Evolutionary conservation across 2,888 invertebrate genomes (phyloP).

Genomic region (Habrosyne pyritoides): DNA sequence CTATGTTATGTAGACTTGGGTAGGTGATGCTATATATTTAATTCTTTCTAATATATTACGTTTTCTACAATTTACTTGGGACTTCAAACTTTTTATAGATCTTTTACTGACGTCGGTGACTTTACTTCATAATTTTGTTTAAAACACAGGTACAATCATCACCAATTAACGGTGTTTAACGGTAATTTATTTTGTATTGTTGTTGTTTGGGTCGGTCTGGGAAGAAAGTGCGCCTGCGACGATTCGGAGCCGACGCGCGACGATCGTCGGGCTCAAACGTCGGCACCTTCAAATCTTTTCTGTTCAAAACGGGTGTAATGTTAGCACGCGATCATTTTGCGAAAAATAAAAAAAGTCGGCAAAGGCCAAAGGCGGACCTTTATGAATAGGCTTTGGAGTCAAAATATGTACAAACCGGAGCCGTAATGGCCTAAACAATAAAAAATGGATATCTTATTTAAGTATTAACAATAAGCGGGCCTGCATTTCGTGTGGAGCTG

Average conservation of each 20-base stretch:
- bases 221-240: slow-evolving; percentile 1
- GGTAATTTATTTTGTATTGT: background rate
- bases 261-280: slow-evolving; percentile 20
- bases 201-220: background rate
- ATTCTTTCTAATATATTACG: too few species aligned
- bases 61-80: too few species aligned
- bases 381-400: slow-evolving; percentile 66
- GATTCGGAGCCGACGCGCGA: slow-evolving; percentile 3
- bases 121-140: too few species aligned
- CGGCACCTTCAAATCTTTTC: slow-evolving; percentile 15
- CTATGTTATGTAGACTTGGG: slow-evolving; percentile 17
- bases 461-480: slow-evolving; percentile 73
- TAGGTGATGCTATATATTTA: slow-evolving; percentile 10
- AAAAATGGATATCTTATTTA: slow-evolving; percentile 82
- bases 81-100: too few species aligned
- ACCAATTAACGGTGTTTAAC: background rate
- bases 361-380: slow-evolving; percentile 52
- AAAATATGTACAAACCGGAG: slow-evolving; percentile 79
- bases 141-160: background rate
- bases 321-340: slow-evolving; percentile 68
- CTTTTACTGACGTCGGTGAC: too few species aligned
- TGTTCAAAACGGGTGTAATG: slow-evolving; percentile 30
- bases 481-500: slow-evolving; percentile 68
- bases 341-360: slow-evolving; percentile 59
- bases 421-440: slow-evolving; percentile 74